phyloP scores from a whole-genome alignment of 2,797 vertebrate species.

The Paratrypauchen microcephalus region DNA sequence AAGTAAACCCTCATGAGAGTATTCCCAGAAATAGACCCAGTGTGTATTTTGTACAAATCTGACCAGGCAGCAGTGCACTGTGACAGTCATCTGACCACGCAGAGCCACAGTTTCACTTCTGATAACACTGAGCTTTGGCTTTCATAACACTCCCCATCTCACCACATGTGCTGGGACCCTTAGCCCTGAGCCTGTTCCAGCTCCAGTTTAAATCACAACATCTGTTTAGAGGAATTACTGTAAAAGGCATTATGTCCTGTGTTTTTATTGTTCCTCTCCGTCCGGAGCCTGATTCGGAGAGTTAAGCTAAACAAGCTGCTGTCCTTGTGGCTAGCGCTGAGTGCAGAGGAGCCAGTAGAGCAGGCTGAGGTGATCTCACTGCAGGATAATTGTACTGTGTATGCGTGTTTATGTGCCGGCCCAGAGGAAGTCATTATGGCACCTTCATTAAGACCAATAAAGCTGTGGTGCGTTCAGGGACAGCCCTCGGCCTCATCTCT shows the following conservation, averaged over 20 bases:
- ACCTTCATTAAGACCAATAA: constrained; percentile 76
- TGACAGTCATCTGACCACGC: constrained; percentile 30
- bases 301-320: constrained; percentile 76
- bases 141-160: constrained; percentile 32
- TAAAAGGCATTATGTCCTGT: constrained; percentile 28
- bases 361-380: constrained; percentile 74
- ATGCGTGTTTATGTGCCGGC: constrained; percentile 75
- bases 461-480: constrained; percentile 53
- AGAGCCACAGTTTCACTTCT: constrained; percentile 29
- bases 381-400: constrained; percentile 73
- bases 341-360: constrained; percentile 57
- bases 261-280: constrained; percentile 43
- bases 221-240: constrained; percentile 40
- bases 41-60: constrained; percentile 5
- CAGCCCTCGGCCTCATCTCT: constrained; percentile 65
- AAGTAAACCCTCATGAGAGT: neutral
- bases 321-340: constrained; percentile 60
- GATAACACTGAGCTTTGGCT: constrained; percentile 31
- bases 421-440: constrained; percentile 77
- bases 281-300: constrained; percentile 52
- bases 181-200: constrained; percentile 42
- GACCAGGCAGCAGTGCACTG: constrained; percentile 26
- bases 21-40: constrained; percentile 12
- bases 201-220: constrained; percentile 50
- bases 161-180: constrained; percentile 43